A percentile compares a stretch with the other conserved stretches of the same genome.
phyloP scores from a whole-genome alignment of 2,113 vertebrate species.

The Megalops atlanticus region DNA sequence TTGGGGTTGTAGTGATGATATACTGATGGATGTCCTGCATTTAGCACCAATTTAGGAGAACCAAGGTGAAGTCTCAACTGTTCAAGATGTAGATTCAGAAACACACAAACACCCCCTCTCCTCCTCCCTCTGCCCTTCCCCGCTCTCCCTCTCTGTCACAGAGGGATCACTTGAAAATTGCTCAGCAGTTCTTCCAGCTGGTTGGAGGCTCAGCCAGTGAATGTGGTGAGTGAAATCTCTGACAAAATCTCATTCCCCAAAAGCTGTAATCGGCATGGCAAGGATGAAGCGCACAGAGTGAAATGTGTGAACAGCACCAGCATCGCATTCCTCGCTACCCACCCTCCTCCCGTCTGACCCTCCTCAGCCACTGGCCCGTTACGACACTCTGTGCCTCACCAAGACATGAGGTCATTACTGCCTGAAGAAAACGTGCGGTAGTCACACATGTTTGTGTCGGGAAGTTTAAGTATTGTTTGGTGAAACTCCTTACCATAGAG shows the following conservation, averaged over 20 bases:
- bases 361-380: too few relatives aligned
- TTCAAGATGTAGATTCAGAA: neutral
- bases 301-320: neutral
- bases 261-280: neutral
- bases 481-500: neutral
- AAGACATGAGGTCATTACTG: too few relatives aligned
- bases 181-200: conserved; percentile 95
- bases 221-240: conserved; percentile 77
- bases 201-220: conserved; percentile 96
- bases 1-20: too few relatives aligned
- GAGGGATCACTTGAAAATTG: conserved; percentile 94
- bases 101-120: neutral
- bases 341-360: too few relatives aligned
- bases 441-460: too few relatives aligned
- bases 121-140: conserved; percentile 22
- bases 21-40: too few relatives aligned
- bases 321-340: too few relatives aligned
- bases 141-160: conserved; percentile 53
- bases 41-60: neutral
- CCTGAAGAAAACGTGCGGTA: too few relatives aligned
- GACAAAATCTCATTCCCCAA: conserved; percentile 21
- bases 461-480: too few relatives aligned
- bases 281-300: neutral
- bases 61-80: neutral
- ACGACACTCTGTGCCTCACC: too few relatives aligned